These are phyloP conservation scores for Phaetusa simplex DNA, from an alignment of 2,113 vertebrate genomes.

Conservation along the genomic window DNA sequence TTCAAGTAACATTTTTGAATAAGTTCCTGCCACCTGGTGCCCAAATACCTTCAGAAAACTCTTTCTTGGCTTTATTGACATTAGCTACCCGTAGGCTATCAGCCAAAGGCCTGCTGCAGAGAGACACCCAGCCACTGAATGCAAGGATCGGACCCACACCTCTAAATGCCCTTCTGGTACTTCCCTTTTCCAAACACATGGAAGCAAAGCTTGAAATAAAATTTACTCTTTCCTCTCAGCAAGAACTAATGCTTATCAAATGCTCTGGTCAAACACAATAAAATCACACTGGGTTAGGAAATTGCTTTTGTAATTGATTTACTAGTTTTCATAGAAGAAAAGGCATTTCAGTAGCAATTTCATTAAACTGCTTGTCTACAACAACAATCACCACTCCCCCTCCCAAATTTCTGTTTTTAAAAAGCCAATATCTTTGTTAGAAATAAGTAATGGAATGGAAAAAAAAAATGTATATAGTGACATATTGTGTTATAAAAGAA, in stretches of 20 bases:
- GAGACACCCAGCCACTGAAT: neutral
- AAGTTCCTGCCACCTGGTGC: neutral
- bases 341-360: conserved; percentile 70
- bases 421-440: conserved; percentile 1
- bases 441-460: neutral
- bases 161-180: neutral
- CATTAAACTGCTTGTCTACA: conserved; percentile 68
- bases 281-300: conserved; percentile 71
- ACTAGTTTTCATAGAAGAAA: conserved; percentile 66
- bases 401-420: conserved; percentile 35
- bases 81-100: neutral
- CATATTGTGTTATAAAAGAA: neutral
- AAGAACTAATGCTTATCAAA: conserved; percentile 72
- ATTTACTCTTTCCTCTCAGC: conserved; percentile 68
- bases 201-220: conserved; percentile 62
- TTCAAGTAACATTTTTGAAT: neutral
- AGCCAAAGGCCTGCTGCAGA: neutral
- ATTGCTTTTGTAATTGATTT: conserved; percentile 76
- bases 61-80: neutral
- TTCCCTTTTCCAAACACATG: neutral
- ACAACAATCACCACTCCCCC: neutral
- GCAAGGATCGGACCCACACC: neutral
- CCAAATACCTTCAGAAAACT: neutral
- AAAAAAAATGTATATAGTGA: neutral
- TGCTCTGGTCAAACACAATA: conserved; percentile 70